Evolutionary conservation across 2,888 invertebrate species (phyloP).

Genomic region (Pecten maximus): DNA sequence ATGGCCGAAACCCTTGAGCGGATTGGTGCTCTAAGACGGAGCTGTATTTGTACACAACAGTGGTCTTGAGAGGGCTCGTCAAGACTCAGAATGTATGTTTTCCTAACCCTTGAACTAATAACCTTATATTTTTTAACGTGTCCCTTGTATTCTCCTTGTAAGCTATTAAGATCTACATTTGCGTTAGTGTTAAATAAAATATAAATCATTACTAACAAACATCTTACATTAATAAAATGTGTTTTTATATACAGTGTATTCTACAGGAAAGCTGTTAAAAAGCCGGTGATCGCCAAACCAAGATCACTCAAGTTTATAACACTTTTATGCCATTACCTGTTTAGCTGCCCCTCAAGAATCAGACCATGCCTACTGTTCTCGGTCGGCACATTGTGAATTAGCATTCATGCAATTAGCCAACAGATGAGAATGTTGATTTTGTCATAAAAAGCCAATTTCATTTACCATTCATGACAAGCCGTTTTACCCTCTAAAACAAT

Average conservation of each 20-base stretch:
- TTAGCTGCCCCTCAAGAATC: neutral
- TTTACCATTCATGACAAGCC: slow-evolving; percentile 7
- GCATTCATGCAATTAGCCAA: neutral
- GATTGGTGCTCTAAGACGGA: too few species aligned
- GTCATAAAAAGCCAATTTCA: slow-evolving; percentile 31
- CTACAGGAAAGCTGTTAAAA: neutral
- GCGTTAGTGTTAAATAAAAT: too few species aligned
- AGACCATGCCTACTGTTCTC: neutral
- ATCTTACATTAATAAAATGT: neutral
- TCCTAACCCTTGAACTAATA: too few species aligned
- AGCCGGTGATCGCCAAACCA: neutral
- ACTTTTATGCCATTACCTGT: neutral
- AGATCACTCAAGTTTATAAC: neutral
- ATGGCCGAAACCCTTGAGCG: too few species aligned
- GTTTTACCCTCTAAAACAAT: neutral
- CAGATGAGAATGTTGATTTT: slow-evolving; percentile 29
- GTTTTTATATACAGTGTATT: neutral
- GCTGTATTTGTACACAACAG: too few species aligned
- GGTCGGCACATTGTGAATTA: neutral
- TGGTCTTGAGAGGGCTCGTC: too few species aligned
- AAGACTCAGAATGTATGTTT: too few species aligned
- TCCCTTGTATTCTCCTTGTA: too few species aligned
- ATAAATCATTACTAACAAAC: neutral
- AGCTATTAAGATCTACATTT: too few species aligned
- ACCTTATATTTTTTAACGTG: too few species aligned